A percentile compares a stretch with the other conserved stretches of the same genome.
Conservation (phyloP, 2,797 vertebrate species). For the Numenius phaeopus region DNA sequence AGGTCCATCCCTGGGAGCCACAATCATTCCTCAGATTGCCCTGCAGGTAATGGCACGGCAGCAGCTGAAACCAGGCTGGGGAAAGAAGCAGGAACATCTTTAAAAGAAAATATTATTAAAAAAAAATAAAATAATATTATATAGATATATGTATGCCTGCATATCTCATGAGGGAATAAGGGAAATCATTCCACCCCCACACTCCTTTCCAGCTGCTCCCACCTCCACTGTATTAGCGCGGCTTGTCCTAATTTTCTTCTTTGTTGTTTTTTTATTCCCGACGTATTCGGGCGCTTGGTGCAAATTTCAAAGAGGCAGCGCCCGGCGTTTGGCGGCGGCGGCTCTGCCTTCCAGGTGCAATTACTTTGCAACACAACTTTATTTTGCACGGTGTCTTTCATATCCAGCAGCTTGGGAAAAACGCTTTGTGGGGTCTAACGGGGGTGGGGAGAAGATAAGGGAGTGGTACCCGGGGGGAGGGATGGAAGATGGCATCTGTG, state of each 20-base stretch:
- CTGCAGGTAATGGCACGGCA: not conserved
- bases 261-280: constrained; percentile 59
- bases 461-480: accelerated
- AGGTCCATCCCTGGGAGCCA: not conserved
- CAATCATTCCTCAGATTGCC: accelerated
- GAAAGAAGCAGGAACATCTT: not conserved
- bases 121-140: not conserved
- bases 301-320: constrained; percentile 54
- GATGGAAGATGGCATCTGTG: not conserved
- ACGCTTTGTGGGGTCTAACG: not conserved
- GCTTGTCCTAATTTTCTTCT: constrained; percentile 56
- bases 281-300: not conserved
- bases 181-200: not conserved
- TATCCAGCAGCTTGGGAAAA: not conserved
- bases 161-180: not conserved
- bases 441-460: not conserved
- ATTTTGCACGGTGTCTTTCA: not conserved
- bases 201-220: constrained; percentile 9
- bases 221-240: not conserved
- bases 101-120: not conserved
- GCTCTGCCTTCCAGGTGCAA: constrained; percentile 70
- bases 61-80: not conserved
- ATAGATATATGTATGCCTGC: not conserved
- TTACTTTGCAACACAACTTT: constrained; percentile 70
- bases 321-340: not conserved